phyloP scores from a whole-genome alignment of 2,797 vertebrate genomes.

The Tiaroga cobitis region DNA sequence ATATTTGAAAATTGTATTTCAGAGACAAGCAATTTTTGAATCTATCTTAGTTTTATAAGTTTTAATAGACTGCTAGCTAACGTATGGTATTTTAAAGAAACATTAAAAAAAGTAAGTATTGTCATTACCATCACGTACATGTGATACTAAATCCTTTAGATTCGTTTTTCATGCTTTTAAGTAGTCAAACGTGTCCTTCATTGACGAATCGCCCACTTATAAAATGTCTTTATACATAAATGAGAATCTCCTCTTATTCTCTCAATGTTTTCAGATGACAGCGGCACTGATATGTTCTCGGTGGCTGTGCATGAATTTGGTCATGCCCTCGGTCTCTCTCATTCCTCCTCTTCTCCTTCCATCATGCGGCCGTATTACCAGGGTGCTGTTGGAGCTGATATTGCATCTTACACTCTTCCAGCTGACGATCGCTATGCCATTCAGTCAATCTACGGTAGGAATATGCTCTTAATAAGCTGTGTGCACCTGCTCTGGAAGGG shows the following conservation, averaged over 20 bases:
- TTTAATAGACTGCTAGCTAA: neutral
- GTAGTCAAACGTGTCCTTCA: neutral
- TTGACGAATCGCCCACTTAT: neutral
- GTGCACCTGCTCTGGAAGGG: neutral
- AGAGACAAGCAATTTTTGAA: too few species aligned
- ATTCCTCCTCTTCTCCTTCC: slow-evolving; percentile 83
- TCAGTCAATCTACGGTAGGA: slow-evolving; percentile 85
- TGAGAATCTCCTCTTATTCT: neutral
- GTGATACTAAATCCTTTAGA: neutral
- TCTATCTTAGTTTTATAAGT: neutral
- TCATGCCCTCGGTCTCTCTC: slow-evolving; percentile 86
- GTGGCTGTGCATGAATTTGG: slow-evolving; percentile 93
- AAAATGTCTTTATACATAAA: neutral
- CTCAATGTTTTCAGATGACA: slow-evolving; percentile 61
- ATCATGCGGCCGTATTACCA: slow-evolving; percentile 93
- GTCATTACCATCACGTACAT: neutral
- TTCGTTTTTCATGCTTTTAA: neutral
- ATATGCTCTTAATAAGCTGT: neutral
- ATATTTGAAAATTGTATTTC: neutral
- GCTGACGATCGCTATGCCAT: slow-evolving; percentile 83
- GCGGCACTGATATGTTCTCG: slow-evolving; percentile 84
- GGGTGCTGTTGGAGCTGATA: slow-evolving; percentile 75
- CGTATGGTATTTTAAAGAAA: too few species aligned
- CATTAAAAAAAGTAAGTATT: neutral
- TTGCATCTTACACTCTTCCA: slow-evolving; percentile 71